phyloP scores from a whole-genome alignment of 53 echinoderm and acorn worm genomes.

The Arbacia lixula region DNA sequence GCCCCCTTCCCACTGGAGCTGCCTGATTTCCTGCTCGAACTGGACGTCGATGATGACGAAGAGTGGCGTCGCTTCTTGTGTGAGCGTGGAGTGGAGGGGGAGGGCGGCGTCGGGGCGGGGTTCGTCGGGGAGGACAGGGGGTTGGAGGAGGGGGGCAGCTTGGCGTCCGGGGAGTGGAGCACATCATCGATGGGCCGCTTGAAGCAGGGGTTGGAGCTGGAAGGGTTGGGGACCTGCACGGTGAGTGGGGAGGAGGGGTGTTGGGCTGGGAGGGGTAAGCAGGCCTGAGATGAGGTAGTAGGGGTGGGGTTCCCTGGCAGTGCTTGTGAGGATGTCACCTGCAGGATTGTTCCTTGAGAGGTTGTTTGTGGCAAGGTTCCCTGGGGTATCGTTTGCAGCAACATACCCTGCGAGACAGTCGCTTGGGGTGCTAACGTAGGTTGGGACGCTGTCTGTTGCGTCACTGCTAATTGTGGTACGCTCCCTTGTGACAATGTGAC shows the following conservation, averaged over 20 bases:
- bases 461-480: too few relatives aligned
- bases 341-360: too few relatives aligned
- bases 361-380: background rate
- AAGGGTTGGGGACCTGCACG: conserved; percentile 39
- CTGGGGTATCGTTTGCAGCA: background rate
- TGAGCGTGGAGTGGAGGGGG: conserved; percentile 17
- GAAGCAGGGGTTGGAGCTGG: conserved; percentile 15
- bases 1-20: conserved; percentile 58
- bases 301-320: background rate
- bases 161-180: conserved; percentile 32
- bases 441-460: too few relatives aligned
- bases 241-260: conserved; percentile 31
- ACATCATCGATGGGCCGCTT: conserved; percentile 57
- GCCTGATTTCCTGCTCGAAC: conserved; percentile 60
- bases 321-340: conserved; percentile 35
- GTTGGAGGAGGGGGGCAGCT: background rate
- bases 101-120: conserved; percentile 43
- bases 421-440: too few relatives aligned
- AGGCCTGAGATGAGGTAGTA: conserved; percentile 37
- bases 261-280: conserved; percentile 25
- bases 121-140: conserved; percentile 29
- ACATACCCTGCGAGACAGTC: too few relatives aligned
- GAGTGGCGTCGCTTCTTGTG: conserved; percentile 87
- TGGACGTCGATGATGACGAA: conserved; percentile 81
- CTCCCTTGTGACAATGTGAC: too few relatives aligned